A percentile compares a stretch with the other conserved stretches of the same genome.
These are phyloP conservation scores for Caloenas nicobarica DNA, from an alignment of 2,113 vertebrate genomes.

Conservation along the genomic window DNA sequence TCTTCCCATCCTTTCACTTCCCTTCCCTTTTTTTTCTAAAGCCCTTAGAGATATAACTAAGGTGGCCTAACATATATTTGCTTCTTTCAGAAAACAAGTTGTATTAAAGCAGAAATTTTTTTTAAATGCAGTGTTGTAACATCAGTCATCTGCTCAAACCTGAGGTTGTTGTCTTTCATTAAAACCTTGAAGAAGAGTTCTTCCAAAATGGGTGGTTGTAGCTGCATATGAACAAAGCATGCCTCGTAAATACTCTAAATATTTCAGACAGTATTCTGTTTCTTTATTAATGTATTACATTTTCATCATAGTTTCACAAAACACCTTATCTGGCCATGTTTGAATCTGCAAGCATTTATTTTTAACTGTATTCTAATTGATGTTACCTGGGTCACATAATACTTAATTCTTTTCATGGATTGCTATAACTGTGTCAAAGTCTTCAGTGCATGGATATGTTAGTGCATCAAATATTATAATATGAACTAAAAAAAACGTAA, in stretches of 20 bases:
- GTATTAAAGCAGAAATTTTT: not conserved
- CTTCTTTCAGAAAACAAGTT: not conserved
- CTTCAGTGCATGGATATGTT: fast-evolving
- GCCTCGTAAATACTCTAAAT: not conserved
- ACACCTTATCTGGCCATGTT: not conserved
- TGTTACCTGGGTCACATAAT: not conserved
- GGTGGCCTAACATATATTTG: not conserved
- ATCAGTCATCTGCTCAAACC: not conserved
- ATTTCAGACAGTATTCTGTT: not conserved
- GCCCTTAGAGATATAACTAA: not conserved
- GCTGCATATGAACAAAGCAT: not conserved
- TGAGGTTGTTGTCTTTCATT: not conserved
- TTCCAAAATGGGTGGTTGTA: not conserved
- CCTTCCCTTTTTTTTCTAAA: not conserved
- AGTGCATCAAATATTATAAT: not conserved
- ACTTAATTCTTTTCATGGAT: not conserved
- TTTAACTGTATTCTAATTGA: not conserved
- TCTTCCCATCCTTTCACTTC: not conserved
- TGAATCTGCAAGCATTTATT: not conserved
- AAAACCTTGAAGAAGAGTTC: not conserved
- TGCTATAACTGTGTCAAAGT: not conserved
- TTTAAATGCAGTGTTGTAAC: not conserved
- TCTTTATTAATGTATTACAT: not conserved
- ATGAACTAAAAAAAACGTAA: not conserved
- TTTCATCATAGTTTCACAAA: not conserved